phyloP scores from a whole-genome alignment of 2,888 invertebrate species.

The Nebria brevicollis region DNA sequence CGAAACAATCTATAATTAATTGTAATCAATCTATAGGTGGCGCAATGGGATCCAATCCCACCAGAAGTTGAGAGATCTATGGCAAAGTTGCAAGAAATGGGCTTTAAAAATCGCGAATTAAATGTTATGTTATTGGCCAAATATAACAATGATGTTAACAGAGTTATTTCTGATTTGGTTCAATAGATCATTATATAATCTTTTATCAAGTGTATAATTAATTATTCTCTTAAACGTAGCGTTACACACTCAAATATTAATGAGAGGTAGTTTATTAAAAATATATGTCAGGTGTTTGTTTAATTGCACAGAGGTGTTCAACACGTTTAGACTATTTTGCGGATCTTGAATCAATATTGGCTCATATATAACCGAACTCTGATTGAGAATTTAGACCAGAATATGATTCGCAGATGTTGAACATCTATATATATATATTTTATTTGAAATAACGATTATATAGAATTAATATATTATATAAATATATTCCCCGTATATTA shows the following conservation, averaged over 20 bases:
- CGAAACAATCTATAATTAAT: background rate
- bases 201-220: slow-evolving; percentile 22
- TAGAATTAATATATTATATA: slow-evolving; percentile 20
- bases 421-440: background rate
- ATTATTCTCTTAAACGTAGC: slow-evolving; percentile 8
- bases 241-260: slow-evolving; percentile 20
- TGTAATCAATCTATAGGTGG: slow-evolving; percentile 6
- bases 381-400: background rate
- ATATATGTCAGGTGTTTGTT: slow-evolving; percentile 7
- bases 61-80: slow-evolving; percentile 55
- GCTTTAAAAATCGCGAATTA: slow-evolving; percentile 60
- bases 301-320: slow-evolving; percentile 21
- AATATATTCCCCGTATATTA: slow-evolving; percentile 8
- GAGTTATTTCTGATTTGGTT: slow-evolving; percentile 61
- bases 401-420: background rate
- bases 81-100: slow-evolving; percentile 61
- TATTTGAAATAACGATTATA: slow-evolving; percentile 8
- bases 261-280: slow-evolving; percentile 5
- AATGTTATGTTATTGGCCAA: slow-evolving; percentile 61
- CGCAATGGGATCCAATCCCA: slow-evolving; percentile 37
- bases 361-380: no score
- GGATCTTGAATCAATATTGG: no score
- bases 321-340: background rate
- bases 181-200: slow-evolving; percentile 50
- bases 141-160: slow-evolving; percentile 60